phyloP scores from a whole-genome alignment of 2,113 vertebrate genomes.

The Dipodomys merriami region DNA sequence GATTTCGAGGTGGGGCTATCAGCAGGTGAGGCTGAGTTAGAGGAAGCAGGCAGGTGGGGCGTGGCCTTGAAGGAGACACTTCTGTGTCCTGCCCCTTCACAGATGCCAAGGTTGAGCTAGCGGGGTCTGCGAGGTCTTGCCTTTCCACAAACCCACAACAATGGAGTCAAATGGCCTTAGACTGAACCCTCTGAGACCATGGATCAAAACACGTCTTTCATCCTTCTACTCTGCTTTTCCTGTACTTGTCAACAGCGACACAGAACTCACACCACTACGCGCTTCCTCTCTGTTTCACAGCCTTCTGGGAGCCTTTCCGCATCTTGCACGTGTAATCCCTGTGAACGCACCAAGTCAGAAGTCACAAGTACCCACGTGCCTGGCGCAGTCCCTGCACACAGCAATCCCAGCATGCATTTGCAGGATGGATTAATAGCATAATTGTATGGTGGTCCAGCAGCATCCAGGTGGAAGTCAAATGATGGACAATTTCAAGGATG shows the following conservation, averaged over 20 bases:
- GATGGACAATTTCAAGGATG: not conserved
- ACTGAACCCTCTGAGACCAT: not conserved
- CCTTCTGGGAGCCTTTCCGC: not conserved
- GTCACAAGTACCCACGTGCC: not conserved
- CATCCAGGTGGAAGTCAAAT: not conserved
- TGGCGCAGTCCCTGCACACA: too few relatives aligned
- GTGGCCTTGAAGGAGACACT: not conserved
- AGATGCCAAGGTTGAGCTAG: too few relatives aligned
- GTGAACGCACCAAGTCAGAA: too few relatives aligned
- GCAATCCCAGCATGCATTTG: not conserved
- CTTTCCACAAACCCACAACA: not conserved
- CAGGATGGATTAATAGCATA: not conserved
- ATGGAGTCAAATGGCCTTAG: not conserved
- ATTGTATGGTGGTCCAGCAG: too few relatives aligned
- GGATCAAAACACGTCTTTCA: not conserved
- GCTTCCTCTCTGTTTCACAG: too few relatives aligned
- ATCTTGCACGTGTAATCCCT: fast-evolving
- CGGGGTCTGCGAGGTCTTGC: too few relatives aligned
- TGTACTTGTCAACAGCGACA: not conserved
- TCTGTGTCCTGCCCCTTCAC: too few relatives aligned
- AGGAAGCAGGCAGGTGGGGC: not conserved
- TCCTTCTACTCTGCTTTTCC: too few relatives aligned
- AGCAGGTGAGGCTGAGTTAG: not conserved
- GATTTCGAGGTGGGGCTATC: not conserved
- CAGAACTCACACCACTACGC: not conserved